Evolutionary conservation across 2,113 vertebrate species (phyloP), one percentile per base, ranked within the genome.

Genomic region (Turnix velox): DNA sequence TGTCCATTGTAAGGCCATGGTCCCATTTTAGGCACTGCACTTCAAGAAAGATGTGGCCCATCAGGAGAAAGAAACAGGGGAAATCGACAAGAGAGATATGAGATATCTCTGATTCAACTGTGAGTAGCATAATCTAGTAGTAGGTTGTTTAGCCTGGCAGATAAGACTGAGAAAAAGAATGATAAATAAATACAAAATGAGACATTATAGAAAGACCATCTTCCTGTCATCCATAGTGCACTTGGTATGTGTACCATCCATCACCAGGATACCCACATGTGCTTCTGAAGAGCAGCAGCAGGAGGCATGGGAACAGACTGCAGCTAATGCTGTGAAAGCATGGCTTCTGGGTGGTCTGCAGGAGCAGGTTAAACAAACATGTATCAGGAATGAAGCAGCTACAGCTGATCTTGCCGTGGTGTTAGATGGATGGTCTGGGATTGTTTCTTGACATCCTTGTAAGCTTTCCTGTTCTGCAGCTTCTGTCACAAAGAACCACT

Each of bases 391-490:
- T 54, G 33, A 42, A 31, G 15, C 16, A 57, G 45, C 37, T 69
- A 42, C 14, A 40, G 48, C 63, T 88, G 63, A 48, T 77, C 51
- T 28, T 88, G n/a, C 59, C 18, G 1, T 55, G 43, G 35, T 48
- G 18, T 92, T 76, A 86, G 54, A 45, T 79, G 85, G 75, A 72
- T 61, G 25, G 49, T 73, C 71, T 94, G 63, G 18, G 31, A 31
- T 74, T 92, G 67, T 90, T 93, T 88, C 63, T 43, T 87, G 51
- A 28, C 12, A 28, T 90, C 13, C 27, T 22, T 59, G 27, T 91
- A 80, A 83, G 22, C 17, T 59, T 59, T 54, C 17, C 25, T 45
- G 30, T 74, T 65, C 40, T 69, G 40, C 57, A 59, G n/a, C 23
- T 75, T 90, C 61, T 67, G 18, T 77, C 31, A 88, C 83, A 80